Conservation (phyloP, 2,888 invertebrate species). For the Rhodophaea formosa region DNA sequence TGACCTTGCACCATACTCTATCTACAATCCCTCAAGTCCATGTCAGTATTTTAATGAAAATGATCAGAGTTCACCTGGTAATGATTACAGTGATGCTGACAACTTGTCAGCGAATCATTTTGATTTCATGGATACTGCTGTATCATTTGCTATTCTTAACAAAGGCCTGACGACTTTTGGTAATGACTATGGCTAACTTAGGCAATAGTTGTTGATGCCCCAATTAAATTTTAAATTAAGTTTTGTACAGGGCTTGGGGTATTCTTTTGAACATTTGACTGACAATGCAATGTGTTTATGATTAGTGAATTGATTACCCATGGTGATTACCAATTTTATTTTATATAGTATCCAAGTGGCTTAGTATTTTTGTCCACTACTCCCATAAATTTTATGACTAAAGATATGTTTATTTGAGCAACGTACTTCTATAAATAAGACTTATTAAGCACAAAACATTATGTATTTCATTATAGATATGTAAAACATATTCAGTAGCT, state of each 20-base stretch:
- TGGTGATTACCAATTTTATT: background rate
- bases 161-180: constrained; percentile 83
- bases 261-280: background rate
- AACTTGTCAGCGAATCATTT: constrained; percentile 53
- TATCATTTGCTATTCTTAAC: constrained; percentile 87
- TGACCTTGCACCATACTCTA: constrained; percentile 39
- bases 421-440: constrained; percentile 21
- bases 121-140: constrained; percentile 86
- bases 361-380: background rate
- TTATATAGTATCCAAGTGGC: background rate
- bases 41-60: constrained; percentile 48
- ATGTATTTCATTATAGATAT: background rate
- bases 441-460: constrained; percentile 28
- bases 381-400: background rate
- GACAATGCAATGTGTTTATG: constrained; percentile 6
- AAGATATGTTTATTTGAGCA: constrained; percentile 7
- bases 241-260: background rate
- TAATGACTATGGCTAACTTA: constrained; percentile 66
- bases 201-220: constrained; percentile 2
- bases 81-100: constrained; percentile 38
- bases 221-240: background rate
- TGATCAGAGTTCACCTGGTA: constrained; percentile 37
- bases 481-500: background rate
- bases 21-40: constrained; percentile 43
- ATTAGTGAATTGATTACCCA: background rate